Base-by-base conservation (phyloP, 2,888 invertebrate genomes). In the Gymnosoma rotundatum region DNA sequence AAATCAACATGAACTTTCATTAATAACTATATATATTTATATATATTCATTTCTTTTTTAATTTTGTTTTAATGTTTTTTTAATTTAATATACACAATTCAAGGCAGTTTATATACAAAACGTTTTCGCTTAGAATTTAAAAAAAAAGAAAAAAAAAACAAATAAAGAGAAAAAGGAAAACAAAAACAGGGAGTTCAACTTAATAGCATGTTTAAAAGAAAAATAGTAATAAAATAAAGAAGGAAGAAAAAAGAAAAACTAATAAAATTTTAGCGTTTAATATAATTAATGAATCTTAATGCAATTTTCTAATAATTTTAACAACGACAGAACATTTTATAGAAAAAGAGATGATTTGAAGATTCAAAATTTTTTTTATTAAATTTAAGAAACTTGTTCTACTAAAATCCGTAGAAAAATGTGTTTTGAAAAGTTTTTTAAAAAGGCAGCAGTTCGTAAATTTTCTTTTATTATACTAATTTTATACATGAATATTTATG, bases 51-150 rank as follows among this genome's bases (percentile, higher is more conserved):
- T 72, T 64, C 50, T 83, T 82, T 75, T 61, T 67, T 32, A 75
- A 32, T 7, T 32, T 56, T 32, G 25, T 38, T 14, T 52, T 74
- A 8, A 18, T 18, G 9, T 32, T 54, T 12, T 64, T 73, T 56
- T 56, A 32, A 21, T 60, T 64, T 73, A 54, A 75, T 81, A 70
- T 84, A 88, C 85, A 87, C 87, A 86, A 85, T 86, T 86, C 86
- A 86, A 87, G 85, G 86, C 87, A 87, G 83, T 87, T 88, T 87
- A 88, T 87, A 84, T 87, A 87, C 88, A 88, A 86, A 88, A 87
- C 87, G 83, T 81, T 87, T 86, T 86, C 81, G 84, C 81, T 84
- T 84, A 84, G 81, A 81, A 75, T 67, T 69, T 61, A 72, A 64
- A 36, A 54, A 73, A 73, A 67, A 54, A 18, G 18, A 48, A n/a